These are phyloP conservation scores for Myotis planiceps DNA, from an alignment of 2,797 vertebrate species.

Conservation along the genomic window DNA sequence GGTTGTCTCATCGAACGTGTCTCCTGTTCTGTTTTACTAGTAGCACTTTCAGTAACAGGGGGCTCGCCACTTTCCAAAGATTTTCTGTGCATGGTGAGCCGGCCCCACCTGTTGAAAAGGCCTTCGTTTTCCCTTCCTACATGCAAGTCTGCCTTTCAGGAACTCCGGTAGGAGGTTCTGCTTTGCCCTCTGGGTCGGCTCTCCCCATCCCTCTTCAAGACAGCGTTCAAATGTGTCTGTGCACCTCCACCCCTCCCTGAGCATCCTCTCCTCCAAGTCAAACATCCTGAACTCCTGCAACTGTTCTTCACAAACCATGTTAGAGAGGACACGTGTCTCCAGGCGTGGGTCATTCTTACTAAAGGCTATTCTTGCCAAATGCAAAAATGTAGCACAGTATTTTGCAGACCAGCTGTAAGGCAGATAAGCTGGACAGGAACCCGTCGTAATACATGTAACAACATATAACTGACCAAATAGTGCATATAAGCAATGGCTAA, in stretches of 20 bases:
- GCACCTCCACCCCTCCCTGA: background rate
- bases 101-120: background rate
- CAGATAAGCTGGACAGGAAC: background rate
- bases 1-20: background rate
- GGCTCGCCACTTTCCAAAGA: background rate
- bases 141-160: background rate
- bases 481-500: background rate
- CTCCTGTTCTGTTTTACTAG: background rate
- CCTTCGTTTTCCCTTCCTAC: background rate
- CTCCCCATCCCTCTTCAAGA: background rate
- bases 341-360: background rate
- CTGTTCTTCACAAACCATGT: background rate
- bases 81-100: background rate
- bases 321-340: background rate
- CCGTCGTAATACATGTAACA: background rate
- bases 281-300: background rate
- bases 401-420: background rate
- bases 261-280: background rate
- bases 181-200: background rate
- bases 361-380: background rate
- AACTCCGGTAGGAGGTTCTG: background rate
- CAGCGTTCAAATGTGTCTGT: background rate
- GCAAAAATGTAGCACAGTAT: background rate
- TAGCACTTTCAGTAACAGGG: background rate
- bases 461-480: background rate